Conservation (phyloP, 1,140 invertebrate species). For the Zaprionus capensis region DNA sequence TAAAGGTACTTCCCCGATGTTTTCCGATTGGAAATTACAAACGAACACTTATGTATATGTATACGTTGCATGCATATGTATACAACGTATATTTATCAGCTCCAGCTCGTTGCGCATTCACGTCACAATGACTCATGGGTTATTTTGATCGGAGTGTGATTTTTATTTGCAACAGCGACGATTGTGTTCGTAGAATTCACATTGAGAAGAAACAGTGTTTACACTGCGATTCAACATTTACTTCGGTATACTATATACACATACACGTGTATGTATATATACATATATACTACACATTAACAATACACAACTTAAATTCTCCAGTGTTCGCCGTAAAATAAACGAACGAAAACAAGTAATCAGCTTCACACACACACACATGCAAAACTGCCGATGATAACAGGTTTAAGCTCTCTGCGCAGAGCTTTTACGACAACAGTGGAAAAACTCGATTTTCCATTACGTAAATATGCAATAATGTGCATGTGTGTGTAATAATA, state of each 20-base stretch:
- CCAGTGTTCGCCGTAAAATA: slow-evolving; percentile 45
- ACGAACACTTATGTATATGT: neutral
- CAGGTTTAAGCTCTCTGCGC: slow-evolving; percentile 66
- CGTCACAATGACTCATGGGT: slow-evolving; percentile 73
- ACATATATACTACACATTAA: neutral
- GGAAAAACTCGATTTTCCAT: slow-evolving; percentile 6
- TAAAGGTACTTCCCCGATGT: slow-evolving; percentile 74
- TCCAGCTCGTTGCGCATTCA: slow-evolving; percentile 35
- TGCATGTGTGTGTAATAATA: neutral
- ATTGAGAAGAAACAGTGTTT: slow-evolving; percentile 25
- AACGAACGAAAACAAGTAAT: slow-evolving; percentile 42
- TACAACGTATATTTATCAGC: slow-evolving; percentile 28
- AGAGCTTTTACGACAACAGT: slow-evolving; percentile 36
- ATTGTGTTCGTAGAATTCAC: slow-evolving; percentile 24
- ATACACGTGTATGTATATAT: slow-evolving; percentile 7
- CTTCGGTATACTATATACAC: neutral
- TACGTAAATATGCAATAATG: neutral
- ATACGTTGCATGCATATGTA: neutral
- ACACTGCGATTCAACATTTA: slow-evolving; percentile 11
- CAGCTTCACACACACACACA: slow-evolving; percentile 17
- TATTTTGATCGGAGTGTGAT: slow-evolving; percentile 66
- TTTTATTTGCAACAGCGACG: slow-evolving; percentile 41
- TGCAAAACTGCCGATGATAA: slow-evolving; percentile 53
- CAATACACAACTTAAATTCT: slow-evolving; percentile 33
- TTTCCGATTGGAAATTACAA: slow-evolving; percentile 41